These are phyloP conservation scores for Phycodurus eques DNA, from an alignment of 2,113 vertebrate genomes.

Conservation along the genomic window DNA sequence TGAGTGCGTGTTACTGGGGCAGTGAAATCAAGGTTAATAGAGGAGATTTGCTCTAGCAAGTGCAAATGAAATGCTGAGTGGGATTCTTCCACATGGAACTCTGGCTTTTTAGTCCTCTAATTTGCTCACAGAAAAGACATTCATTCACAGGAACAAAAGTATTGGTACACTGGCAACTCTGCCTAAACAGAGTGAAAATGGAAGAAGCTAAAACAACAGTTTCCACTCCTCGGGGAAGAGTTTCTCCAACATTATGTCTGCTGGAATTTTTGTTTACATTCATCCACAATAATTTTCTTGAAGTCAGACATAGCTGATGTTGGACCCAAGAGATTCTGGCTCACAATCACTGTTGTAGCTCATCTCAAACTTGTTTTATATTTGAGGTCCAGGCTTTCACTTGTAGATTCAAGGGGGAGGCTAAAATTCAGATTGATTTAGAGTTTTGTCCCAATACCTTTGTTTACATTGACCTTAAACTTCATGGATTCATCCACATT, in stretches of 20 bases:
- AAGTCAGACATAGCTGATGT: no score
- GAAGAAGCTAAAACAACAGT: neutral
- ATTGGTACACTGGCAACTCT: neutral
- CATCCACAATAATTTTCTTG: no score
- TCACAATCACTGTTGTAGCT: neutral
- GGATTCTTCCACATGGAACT: conserved; percentile 47
- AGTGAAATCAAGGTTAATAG: conserved; percentile 38
- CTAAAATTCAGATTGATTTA: neutral
- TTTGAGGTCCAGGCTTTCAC: neutral
- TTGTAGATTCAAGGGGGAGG: neutral
- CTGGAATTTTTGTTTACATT: no score
- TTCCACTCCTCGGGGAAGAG: neutral
- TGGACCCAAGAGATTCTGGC: neutral
- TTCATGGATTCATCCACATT: no score
- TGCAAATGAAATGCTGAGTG: conserved; percentile 48
- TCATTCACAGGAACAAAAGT: neutral
- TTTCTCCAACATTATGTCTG: no score
- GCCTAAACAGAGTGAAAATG: neutral
- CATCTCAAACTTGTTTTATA: neutral
- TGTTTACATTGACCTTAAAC: neutral
- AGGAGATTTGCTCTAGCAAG: conserved; percentile 34
- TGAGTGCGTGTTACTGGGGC: conserved; percentile 13
- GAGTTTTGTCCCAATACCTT: neutral
- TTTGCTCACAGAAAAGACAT: neutral
- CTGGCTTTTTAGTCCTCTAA: neutral